Evolutionary conservation across 1,140 invertebrate species (phyloP).

Genomic region (Achatina immaculata): DNA sequence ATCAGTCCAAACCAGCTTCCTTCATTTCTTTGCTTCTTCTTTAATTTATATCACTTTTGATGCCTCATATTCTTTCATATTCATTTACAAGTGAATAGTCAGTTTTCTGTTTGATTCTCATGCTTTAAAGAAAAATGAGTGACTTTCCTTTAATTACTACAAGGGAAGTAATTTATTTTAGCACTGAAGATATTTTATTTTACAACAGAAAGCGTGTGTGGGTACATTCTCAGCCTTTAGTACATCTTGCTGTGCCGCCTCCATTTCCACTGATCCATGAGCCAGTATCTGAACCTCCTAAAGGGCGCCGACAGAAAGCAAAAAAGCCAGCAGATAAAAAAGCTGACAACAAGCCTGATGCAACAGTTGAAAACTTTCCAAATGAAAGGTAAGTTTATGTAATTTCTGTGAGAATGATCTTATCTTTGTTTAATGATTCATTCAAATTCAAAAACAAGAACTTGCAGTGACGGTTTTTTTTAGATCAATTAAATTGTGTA

Average conservation of each 20-base stretch:
- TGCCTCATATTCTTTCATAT: background rate
- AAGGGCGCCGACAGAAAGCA: background rate
- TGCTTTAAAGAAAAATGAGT: too few relatives aligned
- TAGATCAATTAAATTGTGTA: too few relatives aligned
- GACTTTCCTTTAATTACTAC: too few relatives aligned
- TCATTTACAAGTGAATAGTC: too few relatives aligned
- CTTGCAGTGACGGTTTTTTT: too few relatives aligned
- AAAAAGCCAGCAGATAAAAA: background rate
- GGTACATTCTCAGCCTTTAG: conserved; percentile 45
- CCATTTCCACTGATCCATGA: background rate
- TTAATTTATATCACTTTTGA: background rate
- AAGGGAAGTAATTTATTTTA: background rate
- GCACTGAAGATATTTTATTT: background rate
- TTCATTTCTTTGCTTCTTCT: background rate
- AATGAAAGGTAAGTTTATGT: background rate
- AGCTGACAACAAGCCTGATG: background rate
- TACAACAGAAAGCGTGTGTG: conserved; percentile 45
- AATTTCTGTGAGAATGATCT: too few relatives aligned
- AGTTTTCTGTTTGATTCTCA: too few relatives aligned
- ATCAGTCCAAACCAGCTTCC: background rate
- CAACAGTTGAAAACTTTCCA: background rate
- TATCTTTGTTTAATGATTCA: too few relatives aligned
- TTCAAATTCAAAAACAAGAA: too few relatives aligned
- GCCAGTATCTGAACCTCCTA: background rate
- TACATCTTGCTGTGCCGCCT: background rate